These are phyloP conservation scores for Todus mexicanus DNA, from an alignment of 2,797 vertebrate genomes.

Conservation along the genomic window DNA sequence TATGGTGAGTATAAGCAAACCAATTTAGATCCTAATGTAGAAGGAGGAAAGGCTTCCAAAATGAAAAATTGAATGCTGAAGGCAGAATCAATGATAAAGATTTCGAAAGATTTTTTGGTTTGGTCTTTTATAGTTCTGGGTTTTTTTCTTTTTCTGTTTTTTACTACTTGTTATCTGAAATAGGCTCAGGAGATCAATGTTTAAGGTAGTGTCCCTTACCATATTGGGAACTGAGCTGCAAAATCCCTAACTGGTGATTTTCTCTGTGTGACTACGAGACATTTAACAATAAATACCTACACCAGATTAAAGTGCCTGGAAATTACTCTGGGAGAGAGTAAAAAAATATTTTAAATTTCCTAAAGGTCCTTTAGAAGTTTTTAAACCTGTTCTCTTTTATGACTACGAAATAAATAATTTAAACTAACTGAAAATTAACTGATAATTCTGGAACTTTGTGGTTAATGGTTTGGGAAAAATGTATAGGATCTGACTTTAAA, in stretches of 20 bases:
- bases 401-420: neutral
- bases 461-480: no score
- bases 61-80: neutral
- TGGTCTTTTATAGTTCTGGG: fast-evolving
- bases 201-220: neutral
- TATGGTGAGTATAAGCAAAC: neutral
- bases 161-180: neutral
- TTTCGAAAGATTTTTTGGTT: neutral
- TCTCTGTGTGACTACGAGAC: neutral
- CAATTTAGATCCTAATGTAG: neutral
- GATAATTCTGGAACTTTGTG: neutral
- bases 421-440: neutral
- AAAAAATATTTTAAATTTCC: neutral
- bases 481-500: no score
- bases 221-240: neutral
- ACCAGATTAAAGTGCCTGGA: neutral
- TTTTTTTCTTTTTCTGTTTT: neutral
- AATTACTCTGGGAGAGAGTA: neutral
- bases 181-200: neutral
- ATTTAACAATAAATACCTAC: neutral
- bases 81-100: neutral
- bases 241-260: neutral
- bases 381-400: neutral
- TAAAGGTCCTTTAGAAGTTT: neutral
- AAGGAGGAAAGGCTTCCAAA: neutral